Base-by-base conservation (phyloP, 2,113 vertebrate species). In the Prunella himalayana region DNA sequence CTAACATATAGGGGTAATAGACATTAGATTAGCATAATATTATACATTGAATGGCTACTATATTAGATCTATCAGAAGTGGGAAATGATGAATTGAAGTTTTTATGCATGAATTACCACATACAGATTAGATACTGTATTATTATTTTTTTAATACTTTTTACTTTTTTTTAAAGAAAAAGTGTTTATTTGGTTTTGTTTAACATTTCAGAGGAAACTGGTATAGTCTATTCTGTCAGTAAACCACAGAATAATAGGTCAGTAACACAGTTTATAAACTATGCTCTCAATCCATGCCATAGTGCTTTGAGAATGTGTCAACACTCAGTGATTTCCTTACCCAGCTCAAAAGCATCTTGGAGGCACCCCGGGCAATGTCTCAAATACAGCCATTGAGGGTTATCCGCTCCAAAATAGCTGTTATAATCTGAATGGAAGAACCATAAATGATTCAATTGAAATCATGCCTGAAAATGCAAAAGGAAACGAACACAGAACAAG, bases 381-480 rank as follows among this genome's bases (percentile, higher is more conserved):
- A 90, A 80, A 93, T 95, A 95, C 92, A 96, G 95, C 91, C 95
- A 96, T 94, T 94, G 96, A 96, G 92, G 90, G 94, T 97, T 96
- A 90, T 96, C 89, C 90, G 80, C 94, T 97, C 91, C 94, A 96
- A 96, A 97, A 97, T 94, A 94, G 91, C 91, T 96, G 47, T 92
- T 96, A 95, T 78, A 94, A 95, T 96, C 95, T 96, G 94, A 97
- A 97, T 96, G 93, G 91, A 96, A 97, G 93, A 92, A 95, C 79
- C 96, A 97, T 94, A 97, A 93, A 96, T 96, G 94, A 96, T 95
- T 96, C 91, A 96, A 91, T 95, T 96, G 96, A 94, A 96, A 96
- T 92, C 17, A 95, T 27, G 89, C 80, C 88, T 85, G 95, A 92
- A 96, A 96, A 96, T 75, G 61, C 59, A 96, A 91, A 82, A 94